phyloP scores from a whole-genome alignment of 2,888 invertebrate species.

The Nudaria mundana region DNA sequence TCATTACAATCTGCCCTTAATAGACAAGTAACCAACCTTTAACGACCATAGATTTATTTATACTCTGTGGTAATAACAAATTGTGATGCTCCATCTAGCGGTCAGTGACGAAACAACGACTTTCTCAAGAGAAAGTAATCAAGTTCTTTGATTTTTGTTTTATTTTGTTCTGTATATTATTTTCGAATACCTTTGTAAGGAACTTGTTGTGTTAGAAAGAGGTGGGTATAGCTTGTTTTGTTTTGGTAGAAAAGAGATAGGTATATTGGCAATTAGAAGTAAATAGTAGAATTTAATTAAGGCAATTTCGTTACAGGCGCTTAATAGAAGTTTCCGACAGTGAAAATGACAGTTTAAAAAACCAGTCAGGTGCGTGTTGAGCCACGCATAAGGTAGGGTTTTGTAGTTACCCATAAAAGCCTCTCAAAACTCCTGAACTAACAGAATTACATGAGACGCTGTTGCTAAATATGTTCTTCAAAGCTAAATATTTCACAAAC shows the following conservation, averaged over 20 bases:
- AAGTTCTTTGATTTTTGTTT: conserved; percentile 29
- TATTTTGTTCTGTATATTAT: conserved; percentile 13
- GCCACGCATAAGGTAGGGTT: no score
- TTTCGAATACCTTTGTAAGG: neutral
- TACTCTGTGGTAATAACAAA: no score
- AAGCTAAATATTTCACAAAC: no score
- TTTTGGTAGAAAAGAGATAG: neutral
- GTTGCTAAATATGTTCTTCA: no score
- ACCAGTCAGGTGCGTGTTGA: no score
- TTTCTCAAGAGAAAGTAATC: conserved; percentile 43
- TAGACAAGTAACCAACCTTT: conserved; percentile 14
- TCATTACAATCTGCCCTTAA: conserved; percentile 1
- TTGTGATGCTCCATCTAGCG: conserved; percentile 11
- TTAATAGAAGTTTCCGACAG: no score
- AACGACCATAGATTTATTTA: conserved; percentile 1
- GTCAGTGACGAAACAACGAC: conserved; percentile 33
- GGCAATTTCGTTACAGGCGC: no score
- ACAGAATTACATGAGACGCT: no score
- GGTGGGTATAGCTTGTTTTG: neutral
- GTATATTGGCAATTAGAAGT: neutral
- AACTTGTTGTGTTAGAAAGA: neutral
- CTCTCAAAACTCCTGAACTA: no score
- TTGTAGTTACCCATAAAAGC: no score
- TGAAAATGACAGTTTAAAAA: no score
- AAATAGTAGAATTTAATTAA: no score